A percentile compares a stretch with the other conserved stretches of the same genome.
phyloP scores from a whole-genome alignment of 64 coral and sea anemone species.

The Hydrozoanthus tunicans region DNA sequence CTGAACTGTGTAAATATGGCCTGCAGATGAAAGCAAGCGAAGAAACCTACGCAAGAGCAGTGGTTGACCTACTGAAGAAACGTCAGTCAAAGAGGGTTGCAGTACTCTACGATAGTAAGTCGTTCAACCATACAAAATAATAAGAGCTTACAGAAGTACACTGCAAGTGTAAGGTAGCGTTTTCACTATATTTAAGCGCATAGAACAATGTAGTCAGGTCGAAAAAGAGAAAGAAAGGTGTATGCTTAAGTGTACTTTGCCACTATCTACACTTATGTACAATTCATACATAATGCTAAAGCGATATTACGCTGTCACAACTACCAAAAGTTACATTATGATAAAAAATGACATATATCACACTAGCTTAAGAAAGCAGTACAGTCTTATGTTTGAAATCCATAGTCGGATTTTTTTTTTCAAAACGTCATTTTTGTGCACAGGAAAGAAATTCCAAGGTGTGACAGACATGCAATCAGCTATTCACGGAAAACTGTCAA shows the following conservation, averaged over 20 bases:
- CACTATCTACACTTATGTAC: too few species aligned
- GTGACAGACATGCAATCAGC: constrained; percentile 14
- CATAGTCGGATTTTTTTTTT: not conserved
- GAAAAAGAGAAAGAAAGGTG: too few species aligned
- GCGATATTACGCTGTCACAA: too few species aligned
- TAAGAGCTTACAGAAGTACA: not conserved
- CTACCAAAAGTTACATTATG: too few species aligned
- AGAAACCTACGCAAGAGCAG: not conserved
- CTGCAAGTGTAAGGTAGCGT: too few species aligned
- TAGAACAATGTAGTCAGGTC: too few species aligned
- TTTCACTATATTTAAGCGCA: too few species aligned
- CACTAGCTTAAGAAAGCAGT: too few species aligned
- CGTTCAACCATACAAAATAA: not conserved
- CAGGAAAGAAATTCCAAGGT: constrained; percentile 6
- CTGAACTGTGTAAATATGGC: constrained; percentile 4
- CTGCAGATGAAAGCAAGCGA: constrained; percentile 25
- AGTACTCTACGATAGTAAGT: constrained; percentile 35
- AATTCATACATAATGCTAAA: too few species aligned
- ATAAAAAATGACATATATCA: too few species aligned
- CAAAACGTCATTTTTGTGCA: not conserved
- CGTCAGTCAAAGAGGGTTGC: constrained; percentile 8
- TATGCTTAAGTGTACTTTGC: too few species aligned
- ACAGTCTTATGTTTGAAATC: too few species aligned
- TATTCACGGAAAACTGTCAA: not conserved
- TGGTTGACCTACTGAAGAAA: constrained; percentile 7